phyloP scores from a whole-genome alignment of 2,888 invertebrate species.

The Chorisops tibialis region DNA sequence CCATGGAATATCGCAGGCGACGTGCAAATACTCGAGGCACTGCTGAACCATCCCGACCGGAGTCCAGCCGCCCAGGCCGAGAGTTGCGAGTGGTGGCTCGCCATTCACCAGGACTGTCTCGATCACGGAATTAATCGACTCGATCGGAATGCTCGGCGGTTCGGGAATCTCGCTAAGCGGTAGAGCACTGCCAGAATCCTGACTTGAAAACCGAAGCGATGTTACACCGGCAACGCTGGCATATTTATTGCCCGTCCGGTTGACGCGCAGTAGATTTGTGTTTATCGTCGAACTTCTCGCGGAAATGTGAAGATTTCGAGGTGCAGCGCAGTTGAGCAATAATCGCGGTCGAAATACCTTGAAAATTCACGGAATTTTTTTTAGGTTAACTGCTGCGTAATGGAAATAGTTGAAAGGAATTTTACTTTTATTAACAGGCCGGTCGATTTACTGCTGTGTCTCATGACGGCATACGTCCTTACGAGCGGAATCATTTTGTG shows the following conservation, averaged over 20 bases:
- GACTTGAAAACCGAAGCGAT: conserved; percentile 27
- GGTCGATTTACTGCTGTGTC: background rate
- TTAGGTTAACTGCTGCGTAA: background rate
- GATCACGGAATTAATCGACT: conserved; percentile 15
- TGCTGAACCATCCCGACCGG: conserved; percentile 81
- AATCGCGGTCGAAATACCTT: background rate
- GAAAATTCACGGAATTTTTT: background rate
- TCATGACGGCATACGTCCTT: background rate
- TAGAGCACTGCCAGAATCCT: conserved; percentile 41
- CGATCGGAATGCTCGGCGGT: conserved; percentile 27
- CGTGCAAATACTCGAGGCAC: conserved; percentile 78
- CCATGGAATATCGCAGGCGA: conserved; percentile 84
- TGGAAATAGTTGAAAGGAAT: background rate
- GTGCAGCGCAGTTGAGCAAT: background rate
- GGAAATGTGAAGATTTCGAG: conserved; percentile 7
- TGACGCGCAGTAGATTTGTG: background rate
- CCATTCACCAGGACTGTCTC: conserved; percentile 45
- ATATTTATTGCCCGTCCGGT: background rate
- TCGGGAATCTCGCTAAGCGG: conserved; percentile 34
- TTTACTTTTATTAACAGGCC: background rate
- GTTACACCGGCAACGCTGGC: background rate
- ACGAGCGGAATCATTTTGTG: conserved; percentile 6
- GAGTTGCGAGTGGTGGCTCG: conserved; percentile 74
- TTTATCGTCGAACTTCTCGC: background rate
- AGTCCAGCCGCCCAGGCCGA: conserved; percentile 79